These are phyloP conservation scores for Microctonus brassicae DNA, from an alignment of 2,888 invertebrate species.

Conservation along the genomic window DNA sequence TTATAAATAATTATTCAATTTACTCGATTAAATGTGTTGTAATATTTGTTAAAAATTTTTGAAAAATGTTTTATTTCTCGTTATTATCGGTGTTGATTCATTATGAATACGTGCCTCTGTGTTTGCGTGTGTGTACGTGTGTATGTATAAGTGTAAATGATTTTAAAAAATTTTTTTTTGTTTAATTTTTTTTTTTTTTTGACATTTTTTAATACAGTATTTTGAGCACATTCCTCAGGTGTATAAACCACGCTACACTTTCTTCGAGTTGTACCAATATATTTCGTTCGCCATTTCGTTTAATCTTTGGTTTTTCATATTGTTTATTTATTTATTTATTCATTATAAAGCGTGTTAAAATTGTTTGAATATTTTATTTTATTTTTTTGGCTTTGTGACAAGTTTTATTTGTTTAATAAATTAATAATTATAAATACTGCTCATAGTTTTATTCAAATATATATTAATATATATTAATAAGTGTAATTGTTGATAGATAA, in stretches of 20 bases:
- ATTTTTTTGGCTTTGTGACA: neutral
- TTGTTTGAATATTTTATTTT: neutral
- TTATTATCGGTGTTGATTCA: too few species aligned
- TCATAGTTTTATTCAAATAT: neutral
- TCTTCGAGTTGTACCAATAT: conserved; percentile 69
- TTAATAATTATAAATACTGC: neutral
- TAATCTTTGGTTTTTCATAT: neutral
- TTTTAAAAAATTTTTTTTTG: conserved; percentile 53
- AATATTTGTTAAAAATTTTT: too few species aligned
- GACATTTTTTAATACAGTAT: conserved; percentile 64
- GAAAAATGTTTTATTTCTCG: too few species aligned
- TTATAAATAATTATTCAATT: neutral
- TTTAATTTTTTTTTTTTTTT: conserved; percentile 62
- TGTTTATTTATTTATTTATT: neutral
- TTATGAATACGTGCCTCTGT: neutral
- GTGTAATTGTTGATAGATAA: too few species aligned
- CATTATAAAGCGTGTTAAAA: neutral
- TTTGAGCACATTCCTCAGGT: conserved; percentile 69
- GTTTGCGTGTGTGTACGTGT: neutral
- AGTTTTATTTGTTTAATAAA: neutral
- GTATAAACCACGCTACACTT: conserved; percentile 69
- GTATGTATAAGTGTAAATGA: neutral
- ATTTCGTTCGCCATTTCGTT: neutral
- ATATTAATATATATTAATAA: neutral
- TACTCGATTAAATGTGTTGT: neutral